Conservation (phyloP, 2,797 vertebrate genomes). For the Macrochelys suwanniensis region DNA sequence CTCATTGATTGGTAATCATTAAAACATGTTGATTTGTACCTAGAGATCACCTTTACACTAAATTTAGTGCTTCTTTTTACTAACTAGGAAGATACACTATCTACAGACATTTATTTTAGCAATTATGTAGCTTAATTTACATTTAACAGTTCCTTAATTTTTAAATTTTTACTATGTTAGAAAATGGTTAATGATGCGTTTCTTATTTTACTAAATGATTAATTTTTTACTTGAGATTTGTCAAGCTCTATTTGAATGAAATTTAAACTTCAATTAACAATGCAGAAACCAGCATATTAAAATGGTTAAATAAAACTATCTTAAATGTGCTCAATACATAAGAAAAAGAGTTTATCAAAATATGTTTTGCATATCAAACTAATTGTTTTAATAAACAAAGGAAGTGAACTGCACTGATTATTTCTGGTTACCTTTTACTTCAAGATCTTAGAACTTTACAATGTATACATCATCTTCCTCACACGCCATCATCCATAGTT, state of each 20-base stretch:
- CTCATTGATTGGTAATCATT: not conserved
- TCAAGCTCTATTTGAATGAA: too few species aligned
- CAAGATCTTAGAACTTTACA: not conserved
- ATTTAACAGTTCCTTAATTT: not conserved
- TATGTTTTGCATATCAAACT: not conserved
- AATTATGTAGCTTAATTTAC: not conserved
- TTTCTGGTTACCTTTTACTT: not conserved
- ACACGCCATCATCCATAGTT: conserved; percentile 3
- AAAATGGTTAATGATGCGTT: not conserved
- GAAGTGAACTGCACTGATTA: not conserved
- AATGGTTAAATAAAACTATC: not conserved
- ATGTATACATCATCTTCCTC: not conserved
- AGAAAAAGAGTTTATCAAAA: not conserved
- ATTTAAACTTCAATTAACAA: not conserved
- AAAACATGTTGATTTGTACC: not conserved
- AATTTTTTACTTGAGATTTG: not conserved
- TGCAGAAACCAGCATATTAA: not conserved
- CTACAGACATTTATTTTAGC: not conserved
- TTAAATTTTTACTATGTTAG: not conserved
- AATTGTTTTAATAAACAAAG: not conserved
- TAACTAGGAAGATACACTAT: not conserved
- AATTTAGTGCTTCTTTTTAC: not conserved
- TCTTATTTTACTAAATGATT: not conserved
- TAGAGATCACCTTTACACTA: not conserved
- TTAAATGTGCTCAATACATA: not conserved